phyloP scores from a whole-genome alignment of 2,113 vertebrate genomes.

The Corythoichthys haematopterus region DNA sequence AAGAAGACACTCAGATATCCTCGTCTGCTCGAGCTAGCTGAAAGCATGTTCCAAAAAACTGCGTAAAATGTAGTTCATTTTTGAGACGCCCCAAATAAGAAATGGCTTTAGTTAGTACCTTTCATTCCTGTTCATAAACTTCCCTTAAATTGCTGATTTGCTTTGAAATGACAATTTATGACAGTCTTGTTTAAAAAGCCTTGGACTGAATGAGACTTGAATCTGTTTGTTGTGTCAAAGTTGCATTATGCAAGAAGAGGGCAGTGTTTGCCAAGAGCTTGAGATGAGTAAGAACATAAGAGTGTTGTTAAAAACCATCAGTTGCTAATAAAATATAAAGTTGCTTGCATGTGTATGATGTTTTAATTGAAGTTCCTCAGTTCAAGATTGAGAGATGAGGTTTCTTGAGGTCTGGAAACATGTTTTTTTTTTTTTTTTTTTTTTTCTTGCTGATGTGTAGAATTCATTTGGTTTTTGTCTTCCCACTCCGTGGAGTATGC shows the following conservation, averaged over 20 bases:
- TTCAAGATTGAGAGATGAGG: background rate
- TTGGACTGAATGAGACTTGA: conserved; percentile 55
- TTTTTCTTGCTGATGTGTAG: conserved; percentile 24
- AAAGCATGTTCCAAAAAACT: conserved; percentile 37
- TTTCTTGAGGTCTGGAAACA: conserved; percentile 17
- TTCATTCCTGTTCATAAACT: conserved; percentile 11
- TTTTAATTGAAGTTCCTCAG: background rate
- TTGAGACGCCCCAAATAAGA: background rate
- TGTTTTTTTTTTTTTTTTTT: conserved; percentile 13
- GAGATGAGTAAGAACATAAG: background rate
- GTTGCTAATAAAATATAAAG: conserved; percentile 27
- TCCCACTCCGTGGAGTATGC: conserved; percentile 16
- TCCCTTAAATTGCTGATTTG: conserved; percentile 13
- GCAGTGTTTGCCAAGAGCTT: conserved; percentile 4
- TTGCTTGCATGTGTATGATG: background rate
- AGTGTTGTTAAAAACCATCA: background rate
- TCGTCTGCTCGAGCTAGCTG: conserved; percentile 51
- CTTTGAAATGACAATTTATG: conserved; percentile 46
- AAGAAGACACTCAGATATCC: conserved; percentile 59
- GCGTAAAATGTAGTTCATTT: conserved; percentile 19
- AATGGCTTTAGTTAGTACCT: background rate
- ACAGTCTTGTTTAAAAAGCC: conserved; percentile 58
- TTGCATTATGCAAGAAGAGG: conserved; percentile 10
- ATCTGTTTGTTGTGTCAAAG: conserved; percentile 28
- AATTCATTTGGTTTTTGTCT: conserved; percentile 22